A percentile compares a stretch with the other conserved stretches of the same genome.
These are phyloP conservation scores for Phocoena sinus DNA, from an alignment of 2,113 vertebrate genomes.

Conservation along the genomic window DNA sequence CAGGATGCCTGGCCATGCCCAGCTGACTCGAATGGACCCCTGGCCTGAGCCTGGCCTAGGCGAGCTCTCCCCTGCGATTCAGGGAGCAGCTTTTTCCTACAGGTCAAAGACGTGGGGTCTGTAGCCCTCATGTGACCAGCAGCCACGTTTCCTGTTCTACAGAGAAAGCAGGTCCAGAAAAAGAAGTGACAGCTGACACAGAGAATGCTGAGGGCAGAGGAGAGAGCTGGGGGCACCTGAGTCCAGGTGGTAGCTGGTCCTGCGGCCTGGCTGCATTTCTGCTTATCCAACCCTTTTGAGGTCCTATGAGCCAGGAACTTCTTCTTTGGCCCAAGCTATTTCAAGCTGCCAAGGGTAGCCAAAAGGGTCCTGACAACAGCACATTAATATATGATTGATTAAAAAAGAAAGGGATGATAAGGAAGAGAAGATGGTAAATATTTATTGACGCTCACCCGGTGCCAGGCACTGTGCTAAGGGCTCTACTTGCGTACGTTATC, in stretches of 20 bases:
- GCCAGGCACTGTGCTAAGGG: background rate
- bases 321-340: background rate
- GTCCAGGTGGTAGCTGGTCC: background rate
- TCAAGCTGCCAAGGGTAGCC: background rate
- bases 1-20: background rate
- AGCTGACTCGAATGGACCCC: background rate
- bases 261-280: background rate
- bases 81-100: background rate
- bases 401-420: background rate
- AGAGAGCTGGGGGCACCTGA: too few relatives aligned
- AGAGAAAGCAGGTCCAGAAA: background rate
- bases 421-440: background rate
- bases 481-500: background rate
- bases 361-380: background rate
- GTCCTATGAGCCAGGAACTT: background rate
- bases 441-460: accelerated
- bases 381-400: background rate
- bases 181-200: background rate
- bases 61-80: background rate
- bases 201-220: background rate
- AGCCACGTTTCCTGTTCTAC: background rate
- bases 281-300: background rate
- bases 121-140: too few relatives aligned
- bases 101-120: background rate
- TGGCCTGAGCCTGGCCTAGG: background rate